phyloP scores from a whole-genome alignment of 1,140 invertebrate species.

The Gonatopus flavifemur region DNA sequence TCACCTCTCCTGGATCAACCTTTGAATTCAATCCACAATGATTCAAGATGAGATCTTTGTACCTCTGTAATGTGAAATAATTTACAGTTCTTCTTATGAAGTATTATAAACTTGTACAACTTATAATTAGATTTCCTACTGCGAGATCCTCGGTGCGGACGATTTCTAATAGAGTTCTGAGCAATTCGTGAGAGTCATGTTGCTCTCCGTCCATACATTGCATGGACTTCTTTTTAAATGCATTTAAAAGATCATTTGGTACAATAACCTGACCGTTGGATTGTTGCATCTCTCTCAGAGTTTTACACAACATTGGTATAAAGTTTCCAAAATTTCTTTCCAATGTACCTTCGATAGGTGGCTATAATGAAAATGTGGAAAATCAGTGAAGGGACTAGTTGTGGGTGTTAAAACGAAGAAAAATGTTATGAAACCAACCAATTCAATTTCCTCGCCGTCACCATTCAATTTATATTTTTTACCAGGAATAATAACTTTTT shows the following conservation, averaged over 20 bases:
- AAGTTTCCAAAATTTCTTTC: slow-evolving; percentile 73
- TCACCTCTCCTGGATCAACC: slow-evolving; percentile 67
- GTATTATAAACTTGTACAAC: not conserved
- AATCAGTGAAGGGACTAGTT: slow-evolving; percentile 15
- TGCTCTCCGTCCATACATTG: slow-evolving; percentile 93
- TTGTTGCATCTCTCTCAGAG: slow-evolving; percentile 50
- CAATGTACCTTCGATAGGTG: slow-evolving; percentile 68
- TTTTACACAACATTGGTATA: slow-evolving; percentile 45
- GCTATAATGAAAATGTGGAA: slow-evolving; percentile 42
- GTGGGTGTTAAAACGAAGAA: too few relatives aligned
- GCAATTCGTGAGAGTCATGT: slow-evolving; percentile 94
- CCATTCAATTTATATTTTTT: slow-evolving; percentile 62
- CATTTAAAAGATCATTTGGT: slow-evolving; percentile 73
- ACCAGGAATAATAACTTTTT: slow-evolving; percentile 70
- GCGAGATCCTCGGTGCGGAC: slow-evolving; percentile 63
- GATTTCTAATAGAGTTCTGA: slow-evolving; percentile 85
- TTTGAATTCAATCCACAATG: slow-evolving; percentile 70
- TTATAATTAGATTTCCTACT: slow-evolving; percentile 24
- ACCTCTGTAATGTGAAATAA: slow-evolving; percentile 63
- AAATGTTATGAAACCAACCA: slow-evolving; percentile 37
- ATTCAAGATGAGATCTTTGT: slow-evolving; percentile 74
- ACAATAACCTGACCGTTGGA: slow-evolving; percentile 64
- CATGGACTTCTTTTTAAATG: slow-evolving; percentile 74
- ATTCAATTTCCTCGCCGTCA: slow-evolving; percentile 51
- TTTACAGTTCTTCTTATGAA: slow-evolving; percentile 3